Evolutionary conservation across 2,113 vertebrate species (phyloP), one percentile per base, ranked within the genome.

Genomic region (Microtus montanus): DNA sequence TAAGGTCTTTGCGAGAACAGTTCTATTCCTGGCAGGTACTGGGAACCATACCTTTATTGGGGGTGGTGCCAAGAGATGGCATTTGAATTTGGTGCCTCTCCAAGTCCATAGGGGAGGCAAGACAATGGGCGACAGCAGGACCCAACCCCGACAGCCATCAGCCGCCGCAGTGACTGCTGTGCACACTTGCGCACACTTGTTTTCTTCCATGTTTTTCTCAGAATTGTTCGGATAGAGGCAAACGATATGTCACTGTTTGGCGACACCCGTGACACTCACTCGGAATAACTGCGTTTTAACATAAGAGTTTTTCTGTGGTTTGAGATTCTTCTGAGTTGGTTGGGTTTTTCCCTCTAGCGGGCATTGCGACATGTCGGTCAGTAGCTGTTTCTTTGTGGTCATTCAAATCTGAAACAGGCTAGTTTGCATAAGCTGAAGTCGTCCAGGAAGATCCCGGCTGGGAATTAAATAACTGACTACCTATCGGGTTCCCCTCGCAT

Each of bases 121-220:
- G 2, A 7, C 78, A 11, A 58, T 19, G 63, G 12, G 38, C 35
- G 68, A 35, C 1, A 0, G 26, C 47, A 20, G 88, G 28, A 49
- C 24, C 19, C 0, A 26, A 52, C 12, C 47, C 2, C 1, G 52
- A 44, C 2, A 5, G 13, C 12, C 26, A 7, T n/a, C 26, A 44
- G 15, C 41, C 13, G 1, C 19, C 13, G 13, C 30, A 7, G 3
- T 63, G 1, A 3, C 22, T 10, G 7, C 33, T 2, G n/a, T 44
- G 33, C 13, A 8, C 2, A 7, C 24, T 2, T 13, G 19, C 6
- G 11, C 8, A 10, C n/a, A 30, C 38, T 1, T 6, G n/a, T 12
- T 4, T 61, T 89, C 1, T 41, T 38, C 84, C 22, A 6, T 38
- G 14, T 88, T 63, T 49, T 84, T 35, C 4, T 41, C 7, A 70